These are phyloP conservation scores for Blastobasis adustella DNA, from an alignment of 2,888 invertebrate genomes.

Conservation along the genomic window DNA sequence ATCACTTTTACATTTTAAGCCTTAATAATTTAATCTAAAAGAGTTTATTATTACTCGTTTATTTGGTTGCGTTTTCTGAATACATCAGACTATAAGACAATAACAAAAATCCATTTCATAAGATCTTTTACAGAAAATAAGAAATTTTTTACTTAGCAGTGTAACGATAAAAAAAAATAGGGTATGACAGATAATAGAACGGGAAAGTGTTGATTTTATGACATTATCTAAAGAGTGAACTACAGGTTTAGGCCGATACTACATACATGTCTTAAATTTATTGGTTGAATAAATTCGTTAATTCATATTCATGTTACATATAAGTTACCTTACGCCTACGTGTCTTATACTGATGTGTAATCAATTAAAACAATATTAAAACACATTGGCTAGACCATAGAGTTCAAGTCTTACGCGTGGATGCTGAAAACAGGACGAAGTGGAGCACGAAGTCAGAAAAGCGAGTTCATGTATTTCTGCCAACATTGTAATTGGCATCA, in stretches of 20 bases:
- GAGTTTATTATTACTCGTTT: too few relatives aligned
- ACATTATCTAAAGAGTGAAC: slow-evolving; percentile 16
- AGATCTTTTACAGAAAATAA: background rate
- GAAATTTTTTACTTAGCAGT: background rate
- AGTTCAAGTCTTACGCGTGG: background rate
- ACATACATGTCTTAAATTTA: slow-evolving; percentile 19
- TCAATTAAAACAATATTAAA: background rate
- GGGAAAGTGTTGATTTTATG: background rate
- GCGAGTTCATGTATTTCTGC: background rate
- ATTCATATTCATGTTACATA: slow-evolving; percentile 7
- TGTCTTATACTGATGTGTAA: background rate
- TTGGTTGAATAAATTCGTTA: slow-evolving; percentile 26
- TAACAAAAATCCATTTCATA: background rate
- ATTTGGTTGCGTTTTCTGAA: background rate
- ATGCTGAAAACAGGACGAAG: background rate
- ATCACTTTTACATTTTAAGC: too few relatives aligned
- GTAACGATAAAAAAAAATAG: background rate
- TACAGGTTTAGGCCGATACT: slow-evolving; percentile 31
- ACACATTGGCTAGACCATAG: background rate
- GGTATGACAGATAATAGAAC: background rate
- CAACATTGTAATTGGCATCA: too few relatives aligned
- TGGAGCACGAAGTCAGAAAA: background rate
- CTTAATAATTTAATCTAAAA: too few relatives aligned
- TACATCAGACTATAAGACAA: background rate
- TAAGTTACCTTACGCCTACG: slow-evolving; percentile 1